phyloP scores from a whole-genome alignment of 2,113 vertebrate genomes.

The Sula dactylatra region DNA sequence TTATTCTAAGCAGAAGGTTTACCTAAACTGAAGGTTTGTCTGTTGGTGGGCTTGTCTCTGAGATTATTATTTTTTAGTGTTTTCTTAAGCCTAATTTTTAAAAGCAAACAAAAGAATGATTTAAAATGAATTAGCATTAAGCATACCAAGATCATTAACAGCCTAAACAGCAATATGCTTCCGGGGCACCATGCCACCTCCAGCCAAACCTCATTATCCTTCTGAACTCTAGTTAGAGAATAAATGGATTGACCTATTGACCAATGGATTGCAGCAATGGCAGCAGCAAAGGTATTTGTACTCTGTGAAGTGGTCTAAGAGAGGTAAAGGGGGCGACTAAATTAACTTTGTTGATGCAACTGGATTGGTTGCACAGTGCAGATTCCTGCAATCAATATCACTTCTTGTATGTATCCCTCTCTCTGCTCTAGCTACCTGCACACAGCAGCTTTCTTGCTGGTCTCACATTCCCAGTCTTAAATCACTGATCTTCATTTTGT shows the following conservation, averaged over 20 bases:
- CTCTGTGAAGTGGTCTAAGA: neutral
- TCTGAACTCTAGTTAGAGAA: conserved; percentile 67
- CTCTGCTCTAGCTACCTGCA: neutral
- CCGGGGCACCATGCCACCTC: conserved; percentile 17
- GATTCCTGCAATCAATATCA: neutral
- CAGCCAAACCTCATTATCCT: conserved; percentile 70
- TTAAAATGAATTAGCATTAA: neutral
- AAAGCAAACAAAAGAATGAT: neutral
- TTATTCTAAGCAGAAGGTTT: neutral
- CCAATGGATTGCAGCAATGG: no score
- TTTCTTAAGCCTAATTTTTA: neutral
- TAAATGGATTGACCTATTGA: conserved; percentile 74
- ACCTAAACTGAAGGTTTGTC: neutral
- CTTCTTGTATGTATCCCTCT: neutral
- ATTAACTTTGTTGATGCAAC: neutral
- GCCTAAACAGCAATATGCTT: conserved; percentile 32
- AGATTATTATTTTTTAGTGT: neutral
- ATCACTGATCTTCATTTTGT: neutral
- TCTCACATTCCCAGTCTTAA: neutral
- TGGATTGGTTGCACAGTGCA: neutral
- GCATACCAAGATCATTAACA: neutral
- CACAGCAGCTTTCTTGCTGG: neutral
- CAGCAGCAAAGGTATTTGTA: neutral
- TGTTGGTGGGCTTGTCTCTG: neutral
- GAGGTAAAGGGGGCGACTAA: neutral